Conservation (phyloP, 2,888 invertebrate species). For the Bombylius discolor region DNA sequence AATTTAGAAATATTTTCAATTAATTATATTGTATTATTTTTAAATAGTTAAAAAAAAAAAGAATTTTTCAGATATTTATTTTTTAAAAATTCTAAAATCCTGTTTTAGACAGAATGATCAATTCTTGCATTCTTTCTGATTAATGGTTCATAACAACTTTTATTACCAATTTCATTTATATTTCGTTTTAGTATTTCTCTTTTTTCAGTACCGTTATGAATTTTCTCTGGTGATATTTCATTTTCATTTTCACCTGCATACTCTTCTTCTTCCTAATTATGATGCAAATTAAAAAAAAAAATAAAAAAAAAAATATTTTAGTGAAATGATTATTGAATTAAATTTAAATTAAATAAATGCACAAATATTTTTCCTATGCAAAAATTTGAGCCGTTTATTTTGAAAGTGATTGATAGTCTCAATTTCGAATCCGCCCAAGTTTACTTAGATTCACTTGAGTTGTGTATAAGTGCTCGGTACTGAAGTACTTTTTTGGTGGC, state of each 20-base stretch:
- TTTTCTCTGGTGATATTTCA: conserved; percentile 7
- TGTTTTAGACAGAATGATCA: neutral
- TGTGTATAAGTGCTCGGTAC: no score
- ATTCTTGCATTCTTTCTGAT: conserved; percentile 8
- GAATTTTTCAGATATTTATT: neutral
- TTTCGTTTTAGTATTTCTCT: conserved; percentile 5
- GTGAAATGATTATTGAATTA: neutral
- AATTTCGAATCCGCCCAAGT: no score
- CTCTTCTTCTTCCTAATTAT: conserved; percentile 10
- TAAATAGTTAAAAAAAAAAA: no score
- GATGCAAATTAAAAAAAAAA: neutral
- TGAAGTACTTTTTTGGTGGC: no score
- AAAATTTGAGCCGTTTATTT: no score
- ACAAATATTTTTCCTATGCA: no score
- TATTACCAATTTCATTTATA: neutral
- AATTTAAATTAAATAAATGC: no score
- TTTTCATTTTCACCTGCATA: conserved; percentile 7
- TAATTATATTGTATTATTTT: no score
- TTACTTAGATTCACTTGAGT: no score
- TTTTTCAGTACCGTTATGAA: conserved; percentile 5
- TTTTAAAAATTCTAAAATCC: neutral
- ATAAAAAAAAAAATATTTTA: neutral
- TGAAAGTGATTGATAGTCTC: no score
- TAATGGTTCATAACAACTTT: neutral
- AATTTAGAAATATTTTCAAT: no score